Evolutionary conservation across 2,888 invertebrate genomes (phyloP).

Genomic region (Parapristionchus giblindavisi): DNA sequence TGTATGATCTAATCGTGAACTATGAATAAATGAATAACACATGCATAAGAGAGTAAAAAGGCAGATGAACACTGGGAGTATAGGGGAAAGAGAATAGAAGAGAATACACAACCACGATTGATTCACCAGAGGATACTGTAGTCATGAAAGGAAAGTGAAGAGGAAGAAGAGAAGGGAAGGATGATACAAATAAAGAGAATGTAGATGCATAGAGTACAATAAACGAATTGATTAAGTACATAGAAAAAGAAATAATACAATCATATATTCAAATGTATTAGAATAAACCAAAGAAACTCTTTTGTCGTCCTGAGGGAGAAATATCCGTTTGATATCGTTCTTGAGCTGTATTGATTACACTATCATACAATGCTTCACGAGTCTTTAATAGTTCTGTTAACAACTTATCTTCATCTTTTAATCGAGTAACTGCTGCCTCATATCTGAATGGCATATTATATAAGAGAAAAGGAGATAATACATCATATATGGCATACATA

Average conservation of each 20-base stretch:
- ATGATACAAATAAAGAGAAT: neutral
- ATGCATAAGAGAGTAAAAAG: too few species aligned
- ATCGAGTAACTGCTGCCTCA: slow-evolving; percentile 57
- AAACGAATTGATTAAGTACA: neutral
- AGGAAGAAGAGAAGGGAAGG: neutral
- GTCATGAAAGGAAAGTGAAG: neutral
- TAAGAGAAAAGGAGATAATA: slow-evolving; percentile 21
- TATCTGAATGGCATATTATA: slow-evolving; percentile 48
- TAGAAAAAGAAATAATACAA: too few species aligned
- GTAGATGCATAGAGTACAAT: neutral
- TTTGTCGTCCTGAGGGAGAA: slow-evolving; percentile 35
- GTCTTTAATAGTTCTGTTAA: slow-evolving; percentile 54
- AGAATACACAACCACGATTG: too few species aligned
- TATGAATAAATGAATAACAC: too few species aligned
- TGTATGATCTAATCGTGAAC: too few species aligned
- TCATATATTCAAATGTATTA: too few species aligned
- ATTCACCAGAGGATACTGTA: neutral
- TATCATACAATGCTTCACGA: slow-evolving; percentile 64
- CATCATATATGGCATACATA: too few species aligned
- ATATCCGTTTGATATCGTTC: slow-evolving; percentile 28
- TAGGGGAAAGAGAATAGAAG: too few species aligned
- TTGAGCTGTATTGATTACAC: slow-evolving; percentile 17
- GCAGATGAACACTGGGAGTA: too few species aligned
- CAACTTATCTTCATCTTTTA: slow-evolving; percentile 64
- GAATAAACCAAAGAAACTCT: slow-evolving; percentile 48